Evolutionary conservation across 92 coral and sea anemone genomes (phyloP), one percentile per base, ranked within the genome.

Genomic region (Epizoanthus ramosus): DNA sequence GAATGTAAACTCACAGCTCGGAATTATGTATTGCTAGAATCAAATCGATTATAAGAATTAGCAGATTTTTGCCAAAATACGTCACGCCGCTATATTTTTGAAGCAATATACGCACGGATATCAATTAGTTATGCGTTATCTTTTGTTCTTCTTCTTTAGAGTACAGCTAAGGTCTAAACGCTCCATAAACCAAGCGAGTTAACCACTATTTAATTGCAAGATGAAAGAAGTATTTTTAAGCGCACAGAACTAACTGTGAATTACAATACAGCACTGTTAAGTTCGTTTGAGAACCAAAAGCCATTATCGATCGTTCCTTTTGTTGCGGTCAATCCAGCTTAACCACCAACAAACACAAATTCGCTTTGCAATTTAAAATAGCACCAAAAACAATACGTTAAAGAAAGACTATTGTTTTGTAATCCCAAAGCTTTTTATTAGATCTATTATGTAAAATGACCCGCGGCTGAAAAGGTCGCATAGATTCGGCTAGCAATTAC

Each of bases 361-460:
- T 61, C 82, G 82, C n/a, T 77, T 77, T 77, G 71, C 82, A 77
- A 77, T 77, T 77, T 77, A 61, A 77, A 77, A 21, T 35, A 77
- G 71, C 28, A 22, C 82, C n/a, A 22, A 9, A 60, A 37, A 77
- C 71, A 77, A 77, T 59, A 21, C 23, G 2, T 1, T 10, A 43
- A 77, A 61, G 56, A 22, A 65, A 61, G 24, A 39, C 57, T n/a
- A 77, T 77, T 77, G 82, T 61, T 23, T 22, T 60, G 58, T 43
- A 77, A 77, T 77, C 71, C 82, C 71, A 12, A 61, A 77, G 82
- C 70, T 39, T 47, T 61, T 77, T 60, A 77, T 77, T 63, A 61
- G 70, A 17, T 43, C 24, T 56, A 77, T 77, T 77, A 63, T 77
- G 15, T 61, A 43, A 39, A 15, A 16, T 41, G 71, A 77, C 58